phyloP scores from a whole-genome alignment of 2,113 vertebrate genomes.

The Varanus salvator region DNA sequence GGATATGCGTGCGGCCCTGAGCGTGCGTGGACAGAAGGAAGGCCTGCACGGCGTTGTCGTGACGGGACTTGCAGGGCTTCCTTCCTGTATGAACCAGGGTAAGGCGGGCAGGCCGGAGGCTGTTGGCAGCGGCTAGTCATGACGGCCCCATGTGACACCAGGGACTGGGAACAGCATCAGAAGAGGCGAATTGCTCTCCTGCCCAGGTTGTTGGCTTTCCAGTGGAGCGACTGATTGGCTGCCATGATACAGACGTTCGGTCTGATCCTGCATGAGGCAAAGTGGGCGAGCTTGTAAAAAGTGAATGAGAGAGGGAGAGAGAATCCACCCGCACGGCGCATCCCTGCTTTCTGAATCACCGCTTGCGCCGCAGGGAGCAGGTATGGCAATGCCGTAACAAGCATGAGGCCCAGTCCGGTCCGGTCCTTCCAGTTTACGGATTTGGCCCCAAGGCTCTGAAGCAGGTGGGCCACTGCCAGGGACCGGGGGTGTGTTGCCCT shows the following conservation, averaged over 20 bases:
- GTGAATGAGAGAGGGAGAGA: background rate
- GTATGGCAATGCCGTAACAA: background rate
- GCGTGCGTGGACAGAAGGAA: too few species aligned
- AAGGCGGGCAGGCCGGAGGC: background rate
- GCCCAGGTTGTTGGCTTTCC: background rate
- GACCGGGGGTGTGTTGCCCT: too few species aligned
- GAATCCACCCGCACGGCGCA: background rate
- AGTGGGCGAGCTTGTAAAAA: background rate
- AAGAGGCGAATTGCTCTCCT: background rate
- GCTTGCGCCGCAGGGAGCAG: background rate
- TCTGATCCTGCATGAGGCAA: background rate
- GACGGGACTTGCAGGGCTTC: too few species aligned
- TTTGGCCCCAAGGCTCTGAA: background rate
- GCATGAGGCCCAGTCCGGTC: background rate
- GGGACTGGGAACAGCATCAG: background rate
- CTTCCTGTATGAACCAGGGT: too few species aligned
- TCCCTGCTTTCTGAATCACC: background rate
- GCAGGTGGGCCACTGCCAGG: too few species aligned
- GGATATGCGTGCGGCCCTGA: background rate
- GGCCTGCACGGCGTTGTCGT: too few species aligned
- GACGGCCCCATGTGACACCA: background rate
- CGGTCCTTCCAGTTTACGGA: rapidly evolving
- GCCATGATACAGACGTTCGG: too few species aligned
- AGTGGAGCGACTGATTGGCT: background rate
- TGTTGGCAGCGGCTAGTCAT: background rate